Percentiles rank a stretch among this genome's conserved stretches.
Evolutionary conservation across 2,113 vertebrate species (phyloP).

Genomic region (Dunckerocampus dactyliophorus): DNA sequence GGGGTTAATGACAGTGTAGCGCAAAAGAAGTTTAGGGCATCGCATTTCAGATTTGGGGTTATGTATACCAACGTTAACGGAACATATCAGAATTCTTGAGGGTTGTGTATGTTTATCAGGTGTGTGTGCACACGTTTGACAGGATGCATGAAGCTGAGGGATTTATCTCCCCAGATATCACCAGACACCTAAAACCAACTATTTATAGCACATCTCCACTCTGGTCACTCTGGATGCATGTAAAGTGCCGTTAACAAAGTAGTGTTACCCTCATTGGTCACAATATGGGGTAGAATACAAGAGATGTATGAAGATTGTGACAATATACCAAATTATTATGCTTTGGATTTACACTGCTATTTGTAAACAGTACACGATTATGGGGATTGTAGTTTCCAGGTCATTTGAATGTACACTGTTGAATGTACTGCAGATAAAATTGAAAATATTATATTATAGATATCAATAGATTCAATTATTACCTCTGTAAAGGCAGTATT

Average conservation of each 20-base stretch:
- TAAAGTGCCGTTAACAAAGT: background rate
- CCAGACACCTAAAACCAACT: slow-evolving; percentile 38
- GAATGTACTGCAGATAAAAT: no score
- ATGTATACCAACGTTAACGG: slow-evolving; percentile 3
- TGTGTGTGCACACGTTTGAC: background rate
- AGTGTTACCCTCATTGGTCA: background rate
- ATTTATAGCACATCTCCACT: slow-evolving; percentile 20
- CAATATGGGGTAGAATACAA: background rate
- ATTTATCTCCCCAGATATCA: slow-evolving; percentile 15
- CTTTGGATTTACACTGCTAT: no score
- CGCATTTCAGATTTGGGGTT: slow-evolving; percentile 2
- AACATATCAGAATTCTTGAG: background rate
- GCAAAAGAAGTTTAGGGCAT: background rate
- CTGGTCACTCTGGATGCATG: slow-evolving; percentile 4
- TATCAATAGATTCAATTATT: no score
- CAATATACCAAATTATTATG: no score
- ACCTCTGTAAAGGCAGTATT: no score
- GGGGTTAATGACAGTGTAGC: background rate
- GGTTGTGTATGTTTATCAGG: slow-evolving; percentile 1
- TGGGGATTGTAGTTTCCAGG: no score
- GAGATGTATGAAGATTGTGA: no score
- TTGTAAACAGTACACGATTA: background rate
- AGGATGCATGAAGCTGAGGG: background rate
- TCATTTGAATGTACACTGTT: no score
- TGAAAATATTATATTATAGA: no score